Base-by-base conservation (phyloP, 2,888 invertebrate genomes). In the Seira musarum region DNA sequence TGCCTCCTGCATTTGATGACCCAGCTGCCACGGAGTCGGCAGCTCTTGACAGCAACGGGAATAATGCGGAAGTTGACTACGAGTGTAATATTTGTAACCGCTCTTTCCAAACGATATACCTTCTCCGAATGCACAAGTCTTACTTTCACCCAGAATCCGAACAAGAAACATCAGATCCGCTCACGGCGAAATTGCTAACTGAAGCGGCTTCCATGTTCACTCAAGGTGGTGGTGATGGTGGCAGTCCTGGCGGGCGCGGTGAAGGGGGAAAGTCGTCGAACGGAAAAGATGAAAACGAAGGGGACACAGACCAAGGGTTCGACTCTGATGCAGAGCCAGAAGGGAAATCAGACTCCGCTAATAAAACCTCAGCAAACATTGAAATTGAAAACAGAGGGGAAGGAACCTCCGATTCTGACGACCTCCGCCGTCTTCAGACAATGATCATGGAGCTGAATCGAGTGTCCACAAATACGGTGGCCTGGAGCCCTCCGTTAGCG, bases 371-470 rank as follows among this genome's bases (percentile, higher is more conserved):
- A 1, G 82, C 74, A 40, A 60, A 64, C 15, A 70, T 77, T 1
- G 84, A 85, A 19, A 82, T 82, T 40, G 84, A 86, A 60, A 82
- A 53, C 17, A 67, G 83, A 22, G 87, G 88, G 78, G 85, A 85
- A 19, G 84, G 67, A 1, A 84, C 84, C 19, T 84, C 85, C 22
- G 94, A 95, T 70, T 95, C 94, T 85, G 95, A 96, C 88, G 96
- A 96, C 88, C 90, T 96, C 15, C 94, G 95, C 84, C 96, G 96
- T 88, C 89, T 96, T 76, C 96, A 96, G 89, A 95, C 95, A 21
- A 97, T 96, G 96, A 95, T 95, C 87, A 92, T 94, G 87, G 96
- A 95, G 89, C 90, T 96, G 87, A 97, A 95, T 89, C 95, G 94
- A 85, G 90, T 95, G 65, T 94, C 94, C 85, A 80, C 84, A 19